Evolutionary conservation across 2,888 invertebrate species (phyloP), one percentile per base, ranked within the genome.

Genomic region (Cremastobaeus sp.): DNA sequence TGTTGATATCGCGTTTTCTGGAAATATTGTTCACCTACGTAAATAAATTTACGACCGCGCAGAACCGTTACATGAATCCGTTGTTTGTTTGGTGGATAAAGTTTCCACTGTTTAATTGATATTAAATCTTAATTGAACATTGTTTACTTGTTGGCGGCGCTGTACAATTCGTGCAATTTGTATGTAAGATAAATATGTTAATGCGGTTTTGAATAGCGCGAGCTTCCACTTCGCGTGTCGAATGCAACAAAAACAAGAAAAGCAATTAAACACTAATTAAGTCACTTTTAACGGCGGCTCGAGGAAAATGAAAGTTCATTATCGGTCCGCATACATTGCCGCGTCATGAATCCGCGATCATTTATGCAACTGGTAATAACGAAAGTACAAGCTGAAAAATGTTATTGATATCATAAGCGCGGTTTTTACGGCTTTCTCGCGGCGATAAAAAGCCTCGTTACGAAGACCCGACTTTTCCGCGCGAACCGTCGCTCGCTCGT

Each of bases 301-400:
- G 60, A 11, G 60, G 72, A 66, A 66, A 72, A 72, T 55, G 66
- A 72, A 72, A 72, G 72, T 72, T 72, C 72, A 65, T 66, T 65
- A 72, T 72, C 62, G 50, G 48, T 15, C 15, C 37, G 54, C 65
- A 37, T 65, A 37, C 20, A 41, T 66, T 55, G 30, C 39, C 25
- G 41, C 14, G 59, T 30, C n/a, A 32, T 59, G 52, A 66, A 68
- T 68, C 43, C 11, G 28, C 52, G 25, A 55, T 70, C 21, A 12
- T 60, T 47, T 48, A 41, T 37, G 62, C 47, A 62, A 57, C 30
- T 21, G 30, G 20, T 14, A 50, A 41, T 28, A 57, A 62, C 41
- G 62, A 70, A 70, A 70, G 62, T 55, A 17, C 45, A 54, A 47
- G 37, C 47, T 47, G 54, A 43, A 52, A 25, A 62, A 48, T 39